Evolutionary conservation across 2,113 vertebrate species (phyloP), one percentile per base, ranked within the genome.

Genomic region (Alectura lathami): DNA sequence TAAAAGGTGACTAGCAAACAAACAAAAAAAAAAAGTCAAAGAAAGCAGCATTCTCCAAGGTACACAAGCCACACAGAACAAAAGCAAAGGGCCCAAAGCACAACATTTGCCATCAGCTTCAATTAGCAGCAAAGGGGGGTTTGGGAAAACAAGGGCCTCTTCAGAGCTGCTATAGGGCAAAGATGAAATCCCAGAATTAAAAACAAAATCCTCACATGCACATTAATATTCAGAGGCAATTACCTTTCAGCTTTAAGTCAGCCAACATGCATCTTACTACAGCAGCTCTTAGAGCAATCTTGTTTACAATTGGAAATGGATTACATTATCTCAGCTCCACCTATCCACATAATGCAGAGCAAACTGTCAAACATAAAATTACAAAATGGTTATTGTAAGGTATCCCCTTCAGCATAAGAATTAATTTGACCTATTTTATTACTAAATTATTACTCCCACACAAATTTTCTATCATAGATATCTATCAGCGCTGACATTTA

Each of bases 361-460:
- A 96, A 95, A 96, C 94, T 69, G 74, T 94, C 80, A 95, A 96
- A 96, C 77, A 97, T 93, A 94, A 96, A 96, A 97, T 91, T 95
- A 93, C 78, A 96, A 91, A 96, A 94, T 91, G 90, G 94, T 97
- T 96, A 97, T 84, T 83, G 85, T 83, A 95, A 96, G 95, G 85
- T 84, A 93, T 96, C 94, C 94, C 95, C 97, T 97, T 93, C 91
- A 96, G 81, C 91, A 94, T 83, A 93, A 94, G 96, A 98, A 97
- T 95, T 93, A 72, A 94, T 94, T 96, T 95, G 87, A 95, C 85
- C 92, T 96, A 87, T 96, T 97, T 97, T 97, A 96, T 94, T 92
- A 96, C 97, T 97, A 94, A 96, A 95, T 94, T 96, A 97, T 94
- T 96, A 96, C 94, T 96, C 97, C 97, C 95, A 95, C 94, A 97